Evolutionary conservation across 2,888 invertebrate genomes (phyloP), one percentile per base, ranked within the genome.

Genomic region (Xanthorhoe designata): DNA sequence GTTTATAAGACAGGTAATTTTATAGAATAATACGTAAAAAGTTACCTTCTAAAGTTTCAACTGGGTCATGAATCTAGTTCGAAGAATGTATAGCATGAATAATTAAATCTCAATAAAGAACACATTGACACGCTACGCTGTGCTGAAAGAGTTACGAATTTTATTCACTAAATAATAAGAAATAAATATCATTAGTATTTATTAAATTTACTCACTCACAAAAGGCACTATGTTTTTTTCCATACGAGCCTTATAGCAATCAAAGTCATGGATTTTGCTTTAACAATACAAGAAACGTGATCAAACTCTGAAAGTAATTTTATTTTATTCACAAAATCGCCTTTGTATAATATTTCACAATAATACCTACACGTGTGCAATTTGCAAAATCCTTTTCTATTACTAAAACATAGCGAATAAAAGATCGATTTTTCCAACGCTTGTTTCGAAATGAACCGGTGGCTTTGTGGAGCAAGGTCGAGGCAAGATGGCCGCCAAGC

Each of bases 401-500:
- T 74, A 78, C 68, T 72, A 71, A 77, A 83, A 75, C 75, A 72
- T 51, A 56, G 38, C 63, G 59, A 56, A 78, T 77, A 76, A 74
- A 77, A 80, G 70, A 82, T 86, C 79, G 78, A 86, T 88, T 89
- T 90, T 91, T 91, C 91, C 85, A 86, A 81, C 75, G 66, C 76
- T 49, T 32, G 63, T 92, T 92, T 89, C 88, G 85, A 91, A 89
- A 91, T 79, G 68, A 83, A 84, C 86, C 85, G 81, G 81, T 80
- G 81, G 74, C 78, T 89, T 89, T 83, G 85, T 92, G 80, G 92
- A 92, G 92, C 92, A 92, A 93, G 92, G 92, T 91, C 87, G 79
- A 6, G 59, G 72, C 77, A 86, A 87, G 77, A 86, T 89, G 89
- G 89, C 87, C 86, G 91, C 82, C 88, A 85, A 80, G 76, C 74